These are phyloP conservation scores for Tholera decimalis DNA, from an alignment of 2,888 invertebrate genomes.

Conservation along the genomic window DNA sequence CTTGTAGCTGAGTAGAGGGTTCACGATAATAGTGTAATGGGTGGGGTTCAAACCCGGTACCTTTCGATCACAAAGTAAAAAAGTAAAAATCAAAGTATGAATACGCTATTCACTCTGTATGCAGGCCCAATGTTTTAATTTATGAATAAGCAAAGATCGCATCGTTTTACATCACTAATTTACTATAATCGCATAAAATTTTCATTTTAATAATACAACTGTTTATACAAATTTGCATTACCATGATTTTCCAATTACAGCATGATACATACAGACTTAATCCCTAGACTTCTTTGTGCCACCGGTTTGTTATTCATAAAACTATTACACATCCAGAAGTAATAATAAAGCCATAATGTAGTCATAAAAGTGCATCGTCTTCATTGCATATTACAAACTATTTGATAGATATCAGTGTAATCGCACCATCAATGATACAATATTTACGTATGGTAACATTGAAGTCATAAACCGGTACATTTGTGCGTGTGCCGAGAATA, in stretches of 20 bases:
- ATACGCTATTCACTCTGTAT: background rate
- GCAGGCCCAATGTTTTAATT: background rate
- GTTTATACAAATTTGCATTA: conserved; percentile 10
- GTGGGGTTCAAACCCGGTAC: no score
- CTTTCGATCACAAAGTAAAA: no score
- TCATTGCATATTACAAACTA: conserved; percentile 36
- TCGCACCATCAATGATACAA: conserved; percentile 57
- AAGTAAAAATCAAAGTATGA: no score
- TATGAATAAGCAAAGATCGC: conserved; percentile 19
- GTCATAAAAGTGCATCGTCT: conserved; percentile 38
- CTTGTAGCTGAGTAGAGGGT: no score
- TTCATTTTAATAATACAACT: conserved; percentile 29
- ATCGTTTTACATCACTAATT: conserved; percentile 6
- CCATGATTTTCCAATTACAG: conserved; percentile 26
- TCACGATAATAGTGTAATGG: no score
- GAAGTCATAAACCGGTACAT: conserved; percentile 35
- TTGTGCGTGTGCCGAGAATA: conserved; percentile 22
- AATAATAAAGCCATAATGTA: conserved; percentile 31
- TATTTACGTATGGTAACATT: conserved; percentile 50
- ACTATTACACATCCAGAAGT: conserved; percentile 21
- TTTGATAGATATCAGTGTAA: conserved; percentile 59
- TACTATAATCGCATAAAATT: conserved; percentile 10
- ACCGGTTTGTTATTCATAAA: conserved; percentile 46
- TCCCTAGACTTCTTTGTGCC: conserved; percentile 48
- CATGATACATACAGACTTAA: conserved; percentile 20